These are phyloP conservation scores for Aphaenogaster rudis DNA, from an alignment of 1,140 invertebrate species.

Conservation along the genomic window DNA sequence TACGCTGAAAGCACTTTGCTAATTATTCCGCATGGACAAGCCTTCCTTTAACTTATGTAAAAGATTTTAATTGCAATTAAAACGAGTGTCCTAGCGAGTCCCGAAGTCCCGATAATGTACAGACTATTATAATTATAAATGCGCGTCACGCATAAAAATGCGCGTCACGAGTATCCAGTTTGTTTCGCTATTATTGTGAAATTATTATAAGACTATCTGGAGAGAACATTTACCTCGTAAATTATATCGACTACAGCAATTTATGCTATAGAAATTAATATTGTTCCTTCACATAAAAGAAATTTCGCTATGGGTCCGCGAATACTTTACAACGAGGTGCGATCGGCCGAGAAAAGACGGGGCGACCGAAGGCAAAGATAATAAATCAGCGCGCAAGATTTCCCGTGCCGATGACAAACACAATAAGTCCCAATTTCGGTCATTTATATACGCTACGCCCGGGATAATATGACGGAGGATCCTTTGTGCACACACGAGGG, in stretches of 20 bases:
- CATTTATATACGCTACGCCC: conserved; percentile 86
- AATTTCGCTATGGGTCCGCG: neutral
- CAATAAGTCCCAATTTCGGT: conserved; percentile 87
- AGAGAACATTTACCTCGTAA: neutral
- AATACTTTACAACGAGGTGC: conserved; percentile 23
- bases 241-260: neutral
- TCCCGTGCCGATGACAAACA: conserved; percentile 86
- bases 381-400: conserved; percentile 86
- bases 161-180: neutral
- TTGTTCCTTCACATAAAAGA: neutral
- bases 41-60: conserved; percentile 47
- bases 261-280: neutral
- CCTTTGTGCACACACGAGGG: conserved; percentile 85
- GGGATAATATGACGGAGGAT: conserved; percentile 86
- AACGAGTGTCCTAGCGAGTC: neutral
- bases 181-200: neutral
- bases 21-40: conserved; percentile 64
- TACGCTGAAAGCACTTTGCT: conserved; percentile 65
- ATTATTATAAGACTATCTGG: neutral
- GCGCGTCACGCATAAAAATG: neutral
- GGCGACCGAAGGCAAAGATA: conserved; percentile 62
- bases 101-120: neutral
- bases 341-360: conserved; percentile 12
- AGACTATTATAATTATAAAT: neutral
- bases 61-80: conserved; percentile 63